phyloP scores from a whole-genome alignment of 2,797 vertebrate species.

The Florisuga fusca region DNA sequence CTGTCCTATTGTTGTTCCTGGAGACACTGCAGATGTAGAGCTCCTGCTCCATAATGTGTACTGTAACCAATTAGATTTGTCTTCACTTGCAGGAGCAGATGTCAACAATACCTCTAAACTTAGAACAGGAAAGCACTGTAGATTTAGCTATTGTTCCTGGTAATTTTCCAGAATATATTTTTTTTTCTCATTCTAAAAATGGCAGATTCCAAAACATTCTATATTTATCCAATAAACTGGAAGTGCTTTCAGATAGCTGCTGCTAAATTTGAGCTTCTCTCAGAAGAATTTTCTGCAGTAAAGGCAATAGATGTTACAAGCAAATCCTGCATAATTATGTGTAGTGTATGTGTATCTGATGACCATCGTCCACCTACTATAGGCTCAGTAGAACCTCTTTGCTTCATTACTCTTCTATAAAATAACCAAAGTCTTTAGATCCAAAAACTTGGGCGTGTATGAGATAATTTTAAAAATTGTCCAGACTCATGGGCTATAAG shows the following conservation, averaged over 20 bases:
- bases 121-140: neutral
- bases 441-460: neutral
- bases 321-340: neutral
- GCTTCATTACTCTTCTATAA: neutral
- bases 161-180: slow-evolving; percentile 25
- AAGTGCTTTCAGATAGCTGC: slow-evolving; percentile 13
- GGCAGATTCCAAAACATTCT: slow-evolving; percentile 5
- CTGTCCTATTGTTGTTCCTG: neutral
- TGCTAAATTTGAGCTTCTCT: slow-evolving; percentile 9
- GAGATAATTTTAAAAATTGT: neutral
- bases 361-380: neutral
- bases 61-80: slow-evolving; percentile 2
- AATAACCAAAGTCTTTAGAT: neutral
- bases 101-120: slow-evolving; percentile 27
- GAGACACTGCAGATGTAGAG: neutral
- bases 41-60: neutral
- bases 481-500: neutral
- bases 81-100: slow-evolving; percentile 5
- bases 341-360: neutral
- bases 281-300: slow-evolving; percentile 32
- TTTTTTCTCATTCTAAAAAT: slow-evolving; percentile 29
- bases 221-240: slow-evolving; percentile 23
- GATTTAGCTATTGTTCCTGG: slow-evolving; percentile 35
- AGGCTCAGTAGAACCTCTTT: neutral
- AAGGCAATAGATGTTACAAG: neutral